Conservation (phyloP, 2,888 invertebrate genomes). For the Cosmia trapezina region DNA sequence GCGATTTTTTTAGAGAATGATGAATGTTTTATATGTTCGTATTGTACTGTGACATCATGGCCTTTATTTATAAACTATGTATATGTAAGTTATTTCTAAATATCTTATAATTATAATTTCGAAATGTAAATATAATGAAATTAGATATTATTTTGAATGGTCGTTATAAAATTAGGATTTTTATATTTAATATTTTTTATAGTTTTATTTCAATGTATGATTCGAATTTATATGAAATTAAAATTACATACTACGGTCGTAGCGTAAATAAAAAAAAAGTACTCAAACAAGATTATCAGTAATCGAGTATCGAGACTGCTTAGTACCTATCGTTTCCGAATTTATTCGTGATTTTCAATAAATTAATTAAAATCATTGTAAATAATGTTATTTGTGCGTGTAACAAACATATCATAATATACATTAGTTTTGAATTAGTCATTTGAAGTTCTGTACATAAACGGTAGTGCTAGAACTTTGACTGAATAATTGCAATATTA, state of each 20-base stretch:
- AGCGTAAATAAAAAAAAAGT: conserved; percentile 45
- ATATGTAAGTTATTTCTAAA: conserved; percentile 50
- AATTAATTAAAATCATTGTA: conserved; percentile 60
- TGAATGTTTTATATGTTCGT: conserved; percentile 10
- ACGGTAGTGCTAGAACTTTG: conserved; percentile 46
- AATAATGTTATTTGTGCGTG: conserved; percentile 52
- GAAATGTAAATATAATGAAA: conserved; percentile 52
- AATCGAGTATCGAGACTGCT: conserved; percentile 63
- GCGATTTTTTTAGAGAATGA: conserved; percentile 18
- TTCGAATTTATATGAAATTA: conserved; percentile 50
- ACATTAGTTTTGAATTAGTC: conserved; percentile 46
- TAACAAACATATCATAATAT: conserved; percentile 72
- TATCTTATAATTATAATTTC: conserved; percentile 46
- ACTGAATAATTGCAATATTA: conserved; percentile 20
- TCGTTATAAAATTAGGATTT: conserved; percentile 29
- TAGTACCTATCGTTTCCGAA: conserved; percentile 62
- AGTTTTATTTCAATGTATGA: conserved; percentile 31
- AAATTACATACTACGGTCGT: conserved; percentile 40
- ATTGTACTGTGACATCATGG: conserved; percentile 31
- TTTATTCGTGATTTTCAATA: conserved; percentile 65
- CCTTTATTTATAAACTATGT: conserved; percentile 49
- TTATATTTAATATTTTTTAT: conserved; percentile 40
- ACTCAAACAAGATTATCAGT: conserved; percentile 53
- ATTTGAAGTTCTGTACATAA: conserved; percentile 49
- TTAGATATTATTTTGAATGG: conserved; percentile 55